phyloP scores from a whole-genome alignment of 2,113 vertebrate genomes.

The Panurus biarmicus region DNA sequence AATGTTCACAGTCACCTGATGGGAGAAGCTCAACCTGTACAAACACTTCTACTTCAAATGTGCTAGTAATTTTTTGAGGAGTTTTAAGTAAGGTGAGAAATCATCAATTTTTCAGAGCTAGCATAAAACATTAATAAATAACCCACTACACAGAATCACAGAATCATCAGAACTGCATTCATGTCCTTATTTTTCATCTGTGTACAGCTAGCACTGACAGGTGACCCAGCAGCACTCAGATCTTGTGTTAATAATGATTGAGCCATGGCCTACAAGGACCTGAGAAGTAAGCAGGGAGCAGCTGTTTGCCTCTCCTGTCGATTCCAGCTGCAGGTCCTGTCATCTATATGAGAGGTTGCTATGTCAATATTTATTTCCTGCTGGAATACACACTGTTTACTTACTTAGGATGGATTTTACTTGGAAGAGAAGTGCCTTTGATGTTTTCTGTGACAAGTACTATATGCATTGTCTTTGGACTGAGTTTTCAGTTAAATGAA shows the following conservation, averaged over 20 bases:
- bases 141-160: neutral
- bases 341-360: neutral
- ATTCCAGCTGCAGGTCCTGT: neutral
- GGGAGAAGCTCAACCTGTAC: neutral
- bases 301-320: neutral
- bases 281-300: neutral
- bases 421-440: neutral
- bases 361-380: neutral
- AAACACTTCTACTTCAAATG: neutral
- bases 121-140: neutral
- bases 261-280: neutral
- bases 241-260: neutral
- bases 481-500: conserved; percentile 1
- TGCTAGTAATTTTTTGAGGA: neutral
- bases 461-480: neutral
- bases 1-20: neutral
- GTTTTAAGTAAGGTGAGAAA: neutral
- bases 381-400: neutral
- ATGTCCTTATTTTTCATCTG: neutral
- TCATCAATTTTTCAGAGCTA: neutral
- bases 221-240: neutral
- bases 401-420: neutral
- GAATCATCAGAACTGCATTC: neutral
- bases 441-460: neutral
- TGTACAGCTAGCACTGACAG: neutral